Percentiles rank a stretch among this genome's conserved stretches.
Conservation (phyloP, 2,797 vertebrate species). For the Rhabdophis nuchalis region DNA sequence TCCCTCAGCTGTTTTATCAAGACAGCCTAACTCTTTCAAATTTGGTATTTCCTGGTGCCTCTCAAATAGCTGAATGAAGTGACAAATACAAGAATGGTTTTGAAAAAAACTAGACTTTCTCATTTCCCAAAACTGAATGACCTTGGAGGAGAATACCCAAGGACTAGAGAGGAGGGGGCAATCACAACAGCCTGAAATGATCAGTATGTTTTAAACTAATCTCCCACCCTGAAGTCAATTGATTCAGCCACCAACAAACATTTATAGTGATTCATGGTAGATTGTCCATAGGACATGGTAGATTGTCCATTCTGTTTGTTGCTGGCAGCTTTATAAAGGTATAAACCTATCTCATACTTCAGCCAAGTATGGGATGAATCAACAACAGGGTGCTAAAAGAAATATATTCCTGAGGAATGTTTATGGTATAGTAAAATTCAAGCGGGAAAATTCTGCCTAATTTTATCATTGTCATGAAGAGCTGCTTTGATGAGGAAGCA, state of each 20-base stretch:
- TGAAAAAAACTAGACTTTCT: neutral
- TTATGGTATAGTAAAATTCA: neutral
- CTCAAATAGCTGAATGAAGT: neutral
- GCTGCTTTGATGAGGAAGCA: neutral
- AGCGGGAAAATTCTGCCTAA: neutral
- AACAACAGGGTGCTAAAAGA: neutral
- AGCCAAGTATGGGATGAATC: neutral
- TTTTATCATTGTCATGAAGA: neutral
- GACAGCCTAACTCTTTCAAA: neutral
- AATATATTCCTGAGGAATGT: neutral
- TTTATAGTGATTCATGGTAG: neutral
- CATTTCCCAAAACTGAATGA: neutral
- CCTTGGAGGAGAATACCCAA: neutral
- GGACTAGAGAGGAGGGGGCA: neutral
- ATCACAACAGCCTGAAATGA: neutral
- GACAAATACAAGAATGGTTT: neutral
- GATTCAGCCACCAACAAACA: neutral
- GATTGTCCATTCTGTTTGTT: neutral
- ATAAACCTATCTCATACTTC: neutral
- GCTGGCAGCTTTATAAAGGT: neutral
- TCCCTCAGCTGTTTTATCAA: neutral
- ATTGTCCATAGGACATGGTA: neutral
- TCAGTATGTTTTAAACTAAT: neutral
- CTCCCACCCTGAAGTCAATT: neutral
- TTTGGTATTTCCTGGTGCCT: neutral